Evolutionary conservation across 2,888 invertebrate genomes (phyloP), one percentile per base, ranked within the genome.

Genomic region (Drosophila diplacantha): DNA sequence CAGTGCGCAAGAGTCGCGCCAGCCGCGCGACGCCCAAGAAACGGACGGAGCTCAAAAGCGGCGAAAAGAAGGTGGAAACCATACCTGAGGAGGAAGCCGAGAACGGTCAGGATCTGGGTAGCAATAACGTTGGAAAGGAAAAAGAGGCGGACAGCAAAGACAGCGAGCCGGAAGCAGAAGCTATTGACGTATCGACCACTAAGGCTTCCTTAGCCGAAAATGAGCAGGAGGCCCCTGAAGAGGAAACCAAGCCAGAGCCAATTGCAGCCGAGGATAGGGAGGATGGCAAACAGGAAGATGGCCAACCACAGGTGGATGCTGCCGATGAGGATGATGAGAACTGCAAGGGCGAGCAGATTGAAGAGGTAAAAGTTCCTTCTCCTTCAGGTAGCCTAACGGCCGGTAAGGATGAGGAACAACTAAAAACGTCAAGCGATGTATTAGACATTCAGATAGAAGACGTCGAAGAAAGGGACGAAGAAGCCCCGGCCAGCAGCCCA

Each of bases 71-170:
- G 90, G 74, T 90, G 89, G 53, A 90, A 90, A 66, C 90, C 89
- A 80, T 90, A 90, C 43, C 87, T 81, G 67, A 90, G 89, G 81
- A 90, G 90, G 81, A 90, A 90, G 16, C 44, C 5, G 78, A 90
- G 89, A 74, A 91, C 90, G 85, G 91, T 1, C 46, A 59, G 29
- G 57, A 51, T 14, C 41, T 58, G 7, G 72, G 11, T 12, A 61
- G 37, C 20, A 32, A 22, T 16, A 38, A 12, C 11, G 38, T 18
- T 32, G 50, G 22, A 47, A 46, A 32, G 62, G 69, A 43, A 62
- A 47, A 51, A 53, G 54, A 50, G 66, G 63, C 63, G 63, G 60
- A 73, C 67, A 22, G 32, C 31, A 35, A 29, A 20, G 20, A 34
- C 31, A 53, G 52, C 22, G 34, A 44, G 16, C 6, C 24, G 12